These are phyloP conservation scores for Chrysopilus asiliformis DNA, from an alignment of 2,888 invertebrate genomes.

Conservation along the genomic window DNA sequence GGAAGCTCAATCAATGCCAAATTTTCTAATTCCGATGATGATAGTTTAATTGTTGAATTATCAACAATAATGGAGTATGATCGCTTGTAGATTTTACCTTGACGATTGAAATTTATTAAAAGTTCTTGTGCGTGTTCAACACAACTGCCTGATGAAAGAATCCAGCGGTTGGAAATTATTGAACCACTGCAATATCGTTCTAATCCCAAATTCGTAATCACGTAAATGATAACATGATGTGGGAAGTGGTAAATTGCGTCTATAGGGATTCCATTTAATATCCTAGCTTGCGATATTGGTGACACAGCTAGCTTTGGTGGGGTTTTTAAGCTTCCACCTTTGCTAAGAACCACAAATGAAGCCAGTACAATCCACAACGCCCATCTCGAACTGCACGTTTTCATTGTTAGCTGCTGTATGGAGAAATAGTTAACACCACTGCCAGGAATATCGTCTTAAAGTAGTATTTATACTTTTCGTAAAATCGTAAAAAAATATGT, in stretches of 20 bases:
- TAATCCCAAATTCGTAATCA: background rate
- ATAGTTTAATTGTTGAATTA: background rate
- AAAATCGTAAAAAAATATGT: too few relatives aligned
- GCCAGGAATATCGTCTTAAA: too few relatives aligned
- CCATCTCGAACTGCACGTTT: too few relatives aligned
- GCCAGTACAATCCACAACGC: too few relatives aligned
- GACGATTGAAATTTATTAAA: conserved; percentile 1
- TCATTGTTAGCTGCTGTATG: too few relatives aligned
- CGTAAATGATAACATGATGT: conserved; percentile 8
- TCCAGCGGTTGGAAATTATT: conserved; percentile 5
- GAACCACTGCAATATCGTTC: conserved; percentile 6
- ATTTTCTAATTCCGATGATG: background rate
- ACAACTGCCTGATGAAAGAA: conserved; percentile 6
- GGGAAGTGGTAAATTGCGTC: conserved; percentile 6
- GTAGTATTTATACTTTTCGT: too few relatives aligned
- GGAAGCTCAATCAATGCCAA: conserved; percentile 2
- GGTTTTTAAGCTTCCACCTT: too few relatives aligned
- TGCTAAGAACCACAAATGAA: too few relatives aligned
- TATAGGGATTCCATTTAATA: conserved; percentile 1
- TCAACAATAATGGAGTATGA: conserved; percentile 5
- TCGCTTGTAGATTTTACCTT: background rate
- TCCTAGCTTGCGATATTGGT: conserved; percentile 4
- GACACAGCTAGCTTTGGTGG: too few relatives aligned
- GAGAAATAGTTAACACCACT: too few relatives aligned
- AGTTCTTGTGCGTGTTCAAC: background rate